Percentiles rank a stretch among this genome's conserved stretches.
These are phyloP conservation scores for Talpa occidentalis DNA, from an alignment of 2,113 vertebrate genomes.

Conservation along the genomic window DNA sequence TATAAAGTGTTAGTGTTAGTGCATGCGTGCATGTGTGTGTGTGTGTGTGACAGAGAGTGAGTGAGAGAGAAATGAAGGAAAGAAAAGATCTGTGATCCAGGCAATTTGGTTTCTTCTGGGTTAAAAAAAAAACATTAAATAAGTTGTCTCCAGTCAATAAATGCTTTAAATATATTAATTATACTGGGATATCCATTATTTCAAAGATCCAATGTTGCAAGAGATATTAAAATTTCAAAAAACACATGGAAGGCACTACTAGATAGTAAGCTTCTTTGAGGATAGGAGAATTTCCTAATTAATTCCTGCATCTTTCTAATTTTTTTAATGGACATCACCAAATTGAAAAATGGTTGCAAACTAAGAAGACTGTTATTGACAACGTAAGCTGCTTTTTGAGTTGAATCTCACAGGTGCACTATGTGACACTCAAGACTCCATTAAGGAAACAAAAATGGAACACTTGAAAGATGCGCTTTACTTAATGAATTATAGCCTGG, in stretches of 20 bases:
- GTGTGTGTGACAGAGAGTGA: too few species aligned
- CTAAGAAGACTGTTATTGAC: background rate
- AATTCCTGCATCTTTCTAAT: background rate
- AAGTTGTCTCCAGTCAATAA: background rate
- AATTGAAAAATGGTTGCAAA: background rate
- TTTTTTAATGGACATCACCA: constrained; percentile 12
- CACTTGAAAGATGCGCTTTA: constrained; percentile 39
- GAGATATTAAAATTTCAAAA: background rate
- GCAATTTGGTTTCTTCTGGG: background rate
- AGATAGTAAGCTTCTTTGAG: background rate
- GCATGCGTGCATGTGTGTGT: background rate
- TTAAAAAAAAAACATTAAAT: constrained; percentile 24
- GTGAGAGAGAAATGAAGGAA: background rate
- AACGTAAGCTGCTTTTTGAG: constrained; percentile 16
- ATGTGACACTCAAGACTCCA: constrained; percentile 14
- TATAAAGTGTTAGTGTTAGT: background rate
- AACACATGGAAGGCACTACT: background rate
- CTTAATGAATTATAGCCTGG: constrained; percentile 36
- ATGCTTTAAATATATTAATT: background rate
- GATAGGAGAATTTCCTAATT: constrained; percentile 21
- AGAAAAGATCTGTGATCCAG: background rate
- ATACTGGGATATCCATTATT: background rate
- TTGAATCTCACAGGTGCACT: background rate
- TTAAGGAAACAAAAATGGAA: constrained; percentile 52
- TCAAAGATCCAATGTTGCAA: background rate